These are phyloP conservation scores for Mylabris sibirica DNA, from an alignment of 2,888 invertebrate genomes.

Conservation along the genomic window DNA sequence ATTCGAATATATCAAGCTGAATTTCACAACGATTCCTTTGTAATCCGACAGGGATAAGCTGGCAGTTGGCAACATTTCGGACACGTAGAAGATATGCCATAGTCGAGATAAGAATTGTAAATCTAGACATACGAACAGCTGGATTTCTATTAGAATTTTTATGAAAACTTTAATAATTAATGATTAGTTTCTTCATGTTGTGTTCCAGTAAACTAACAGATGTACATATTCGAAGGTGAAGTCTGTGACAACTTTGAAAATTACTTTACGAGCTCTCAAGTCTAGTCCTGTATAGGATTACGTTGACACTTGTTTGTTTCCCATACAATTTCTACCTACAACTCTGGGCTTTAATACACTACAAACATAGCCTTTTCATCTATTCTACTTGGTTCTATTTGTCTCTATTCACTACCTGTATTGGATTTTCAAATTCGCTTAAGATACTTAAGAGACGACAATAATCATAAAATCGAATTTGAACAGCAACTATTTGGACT, in stretches of 20 bases:
- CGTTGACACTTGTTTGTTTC: slow-evolving; percentile 14
- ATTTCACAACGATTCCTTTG: slow-evolving; percentile 22
- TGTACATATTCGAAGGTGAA: neutral
- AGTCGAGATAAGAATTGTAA: slow-evolving; percentile 34
- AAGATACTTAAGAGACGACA: neutral
- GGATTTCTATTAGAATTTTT: neutral
- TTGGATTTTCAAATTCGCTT: neutral
- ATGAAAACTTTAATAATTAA: slow-evolving; percentile 18
- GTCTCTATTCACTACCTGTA: neutral
- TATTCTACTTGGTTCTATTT: neutral
- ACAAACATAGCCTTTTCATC: slow-evolving; percentile 9
- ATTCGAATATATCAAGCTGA: neutral
- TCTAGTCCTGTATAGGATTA: slow-evolving; percentile 9
- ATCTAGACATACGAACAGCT: slow-evolving; percentile 20
- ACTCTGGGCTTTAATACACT: neutral
- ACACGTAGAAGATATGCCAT: slow-evolving; percentile 17
- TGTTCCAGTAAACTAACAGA: neutral
- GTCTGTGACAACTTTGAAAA: slow-evolving; percentile 8
- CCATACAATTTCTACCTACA: slow-evolving; percentile 3
- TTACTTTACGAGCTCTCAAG: slow-evolving; percentile 6
- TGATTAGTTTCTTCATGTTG: neutral
- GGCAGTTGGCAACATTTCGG: slow-evolving; percentile 33
- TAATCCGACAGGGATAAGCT: slow-evolving; percentile 35
- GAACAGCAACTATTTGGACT: neutral
- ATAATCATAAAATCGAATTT: neutral